Evolutionary conservation across 2,888 invertebrate genomes (phyloP).

Genomic region (Polymixis flavicincta): DNA sequence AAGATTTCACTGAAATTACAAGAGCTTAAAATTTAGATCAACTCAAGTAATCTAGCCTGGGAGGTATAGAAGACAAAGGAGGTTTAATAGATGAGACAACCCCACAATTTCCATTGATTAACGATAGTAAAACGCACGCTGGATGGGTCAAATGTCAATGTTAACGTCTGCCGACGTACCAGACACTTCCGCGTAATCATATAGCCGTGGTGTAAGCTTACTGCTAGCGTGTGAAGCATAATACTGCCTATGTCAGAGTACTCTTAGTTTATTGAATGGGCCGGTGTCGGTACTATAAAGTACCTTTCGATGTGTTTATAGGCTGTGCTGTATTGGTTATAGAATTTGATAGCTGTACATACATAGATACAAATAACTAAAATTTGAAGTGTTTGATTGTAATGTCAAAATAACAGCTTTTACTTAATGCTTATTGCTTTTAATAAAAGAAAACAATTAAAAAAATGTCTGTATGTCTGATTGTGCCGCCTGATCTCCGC

Average conservation of each 20-base stretch:
- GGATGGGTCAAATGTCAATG: constrained; percentile 68
- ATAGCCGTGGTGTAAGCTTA: constrained; percentile 62
- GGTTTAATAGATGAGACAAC: not conserved
- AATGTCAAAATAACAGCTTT: too few species aligned
- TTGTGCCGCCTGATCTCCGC: too few species aligned
- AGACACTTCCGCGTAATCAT: constrained; percentile 64
- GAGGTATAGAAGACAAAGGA: not conserved
- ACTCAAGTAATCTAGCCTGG: not conserved
- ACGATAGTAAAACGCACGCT: constrained; percentile 45
- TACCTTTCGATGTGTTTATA: constrained; percentile 36
- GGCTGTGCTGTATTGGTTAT: not conserved
- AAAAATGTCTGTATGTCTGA: too few species aligned
- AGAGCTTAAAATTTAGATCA: not conserved
- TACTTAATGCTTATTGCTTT: too few species aligned
- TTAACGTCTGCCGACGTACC: constrained; percentile 59
- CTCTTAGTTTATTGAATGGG: constrained; percentile 43
- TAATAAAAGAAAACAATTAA: too few species aligned
- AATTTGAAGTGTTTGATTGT: too few species aligned
- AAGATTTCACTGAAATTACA: too few species aligned
- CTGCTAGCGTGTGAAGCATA: constrained; percentile 56
- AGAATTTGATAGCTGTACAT: not conserved
- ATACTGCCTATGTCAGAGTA: constrained; percentile 41
- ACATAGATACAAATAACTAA: too few species aligned
- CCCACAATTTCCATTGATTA: constrained; percentile 8
- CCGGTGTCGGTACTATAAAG: constrained; percentile 18